phyloP scores from a whole-genome alignment of 1,140 invertebrate genomes.

The Wasmannia auropunctata region DNA sequence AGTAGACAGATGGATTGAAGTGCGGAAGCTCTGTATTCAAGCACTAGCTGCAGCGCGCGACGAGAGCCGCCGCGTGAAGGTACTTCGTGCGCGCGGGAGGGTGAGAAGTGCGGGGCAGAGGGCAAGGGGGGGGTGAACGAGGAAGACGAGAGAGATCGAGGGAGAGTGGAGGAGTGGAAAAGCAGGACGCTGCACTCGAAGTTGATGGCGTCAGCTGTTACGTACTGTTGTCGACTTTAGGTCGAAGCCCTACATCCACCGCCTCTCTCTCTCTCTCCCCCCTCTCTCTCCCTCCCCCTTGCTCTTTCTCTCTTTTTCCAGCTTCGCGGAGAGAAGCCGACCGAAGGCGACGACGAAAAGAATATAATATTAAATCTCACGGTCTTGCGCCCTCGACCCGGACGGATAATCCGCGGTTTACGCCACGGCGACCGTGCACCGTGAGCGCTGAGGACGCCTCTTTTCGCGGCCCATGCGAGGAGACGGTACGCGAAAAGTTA shows the following conservation, averaged over 20 bases:
- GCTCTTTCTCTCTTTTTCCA: background rate
- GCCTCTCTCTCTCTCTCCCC: background rate
- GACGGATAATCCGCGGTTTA: conserved; percentile 63
- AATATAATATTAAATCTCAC: conserved; percentile 70
- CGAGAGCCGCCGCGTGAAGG: conserved; percentile 63
- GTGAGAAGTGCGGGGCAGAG: conserved; percentile 15
- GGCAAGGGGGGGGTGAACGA: background rate
- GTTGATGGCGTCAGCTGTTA: conserved; percentile 82
- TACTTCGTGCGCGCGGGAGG: conserved; percentile 57
- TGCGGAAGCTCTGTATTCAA: conserved; percentile 78
- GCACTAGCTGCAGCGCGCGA: conserved; percentile 69
- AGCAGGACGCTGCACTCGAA: conserved; percentile 66
- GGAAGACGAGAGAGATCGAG: background rate
- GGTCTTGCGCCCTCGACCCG: conserved; percentile 29
- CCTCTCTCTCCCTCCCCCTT: background rate
- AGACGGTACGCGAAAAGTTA: conserved; percentile 44
- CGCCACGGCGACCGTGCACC: conserved; percentile 12
- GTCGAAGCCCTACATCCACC: background rate
- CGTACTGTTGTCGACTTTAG: conserved; percentile 76
- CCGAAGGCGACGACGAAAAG: conserved; percentile 30
- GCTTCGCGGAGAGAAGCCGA: background rate
- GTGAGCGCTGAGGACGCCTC: background rate
- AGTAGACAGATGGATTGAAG: conserved; percentile 81
- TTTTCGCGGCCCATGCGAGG: conserved; percentile 14
- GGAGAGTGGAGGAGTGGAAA: conserved; percentile 21